These are phyloP conservation scores for Ispidina picta DNA, from an alignment of 2,797 vertebrate species.

Conservation along the genomic window DNA sequence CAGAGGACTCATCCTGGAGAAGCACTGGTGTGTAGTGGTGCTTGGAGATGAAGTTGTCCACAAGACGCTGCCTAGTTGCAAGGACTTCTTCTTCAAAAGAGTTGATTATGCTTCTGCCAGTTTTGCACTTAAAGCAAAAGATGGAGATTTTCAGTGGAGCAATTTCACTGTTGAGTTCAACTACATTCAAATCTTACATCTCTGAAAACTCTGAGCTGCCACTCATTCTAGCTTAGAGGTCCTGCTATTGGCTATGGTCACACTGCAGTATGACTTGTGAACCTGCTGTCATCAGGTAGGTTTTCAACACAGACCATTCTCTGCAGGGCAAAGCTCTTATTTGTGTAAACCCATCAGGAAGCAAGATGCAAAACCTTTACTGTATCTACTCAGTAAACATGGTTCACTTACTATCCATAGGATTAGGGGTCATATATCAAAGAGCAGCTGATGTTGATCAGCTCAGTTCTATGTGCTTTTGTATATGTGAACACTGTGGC, in stretches of 20 bases:
- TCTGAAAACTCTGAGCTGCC: not conserved
- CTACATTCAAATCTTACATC: not conserved
- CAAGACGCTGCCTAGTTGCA: constrained; percentile 41
- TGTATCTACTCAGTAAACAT: not conserved
- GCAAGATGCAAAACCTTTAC: not conserved
- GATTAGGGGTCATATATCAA: not conserved
- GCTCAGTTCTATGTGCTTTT: not conserved
- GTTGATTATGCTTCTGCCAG: not conserved
- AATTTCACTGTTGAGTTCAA: not conserved
- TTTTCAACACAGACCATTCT: not conserved
- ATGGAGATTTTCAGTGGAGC: not conserved
- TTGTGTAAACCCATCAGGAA: not conserved
- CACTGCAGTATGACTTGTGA: not conserved
- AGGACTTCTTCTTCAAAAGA: constrained; percentile 51
- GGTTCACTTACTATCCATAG: not conserved
- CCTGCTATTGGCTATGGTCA: not conserved
- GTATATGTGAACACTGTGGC: not conserved
- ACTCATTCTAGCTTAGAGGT: not conserved
- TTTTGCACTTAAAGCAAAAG: constrained; percentile 52
- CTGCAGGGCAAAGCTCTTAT: not conserved
- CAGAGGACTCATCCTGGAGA: not conserved
- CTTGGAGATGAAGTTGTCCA: constrained; percentile 60
- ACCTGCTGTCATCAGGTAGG: not conserved
- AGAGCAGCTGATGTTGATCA: not conserved
- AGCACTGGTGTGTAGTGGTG: not conserved